Evolutionary conservation across 2,113 vertebrate genomes (phyloP), one percentile per base, ranked within the genome.

Genomic region (Tetrax tetrax): DNA sequence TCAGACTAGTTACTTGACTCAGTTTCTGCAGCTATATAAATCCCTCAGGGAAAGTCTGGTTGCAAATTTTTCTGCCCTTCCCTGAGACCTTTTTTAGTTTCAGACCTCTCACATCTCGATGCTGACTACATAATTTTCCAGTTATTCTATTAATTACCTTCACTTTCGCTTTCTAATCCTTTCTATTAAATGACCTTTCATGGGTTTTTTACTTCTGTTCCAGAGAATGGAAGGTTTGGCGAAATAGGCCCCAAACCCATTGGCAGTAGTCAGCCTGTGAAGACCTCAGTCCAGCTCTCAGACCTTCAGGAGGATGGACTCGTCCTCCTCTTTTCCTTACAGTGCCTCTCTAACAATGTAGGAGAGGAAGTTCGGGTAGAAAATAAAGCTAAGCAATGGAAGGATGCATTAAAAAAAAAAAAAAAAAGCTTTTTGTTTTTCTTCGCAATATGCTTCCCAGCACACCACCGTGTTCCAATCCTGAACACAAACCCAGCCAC

Each of bases 1-100:
- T 93, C 45, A 92, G 50, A 61, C n/a, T 83, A 21, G 47, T 94
- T 92, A 78, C 61, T 93, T 91, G 75, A 66, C 90, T 88, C 50
- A 24, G 31, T 72, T 92, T 90, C 82, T 80, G 31, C 38, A 85
- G 33, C 33, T 65, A 10, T 37, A 41, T 64, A 64, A 91, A 57
- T 64, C 35, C 45, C 61, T 10, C 29, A 76, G 87, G 82, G 79
- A 63, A 89, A 60, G 27, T 56, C 48, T 53, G 25, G 20, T 35
- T 91, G 33, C 16, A 83, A 7, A 28, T 35, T 82, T 87, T 95
- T 82, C 74, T 85, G 23, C 57, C 33, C 21, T 90, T 91, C 25
- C 14, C 37, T 60, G 43, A 94, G 41, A 33, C 7, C 3, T 56
- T 65, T 76, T n/a, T 29, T 21, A 54, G 33, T 75, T 89, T 91